These are phyloP conservation scores for Drosophila ananassae DNA, from an alignment of 1,140 invertebrate species.

Conservation along the genomic window DNA sequence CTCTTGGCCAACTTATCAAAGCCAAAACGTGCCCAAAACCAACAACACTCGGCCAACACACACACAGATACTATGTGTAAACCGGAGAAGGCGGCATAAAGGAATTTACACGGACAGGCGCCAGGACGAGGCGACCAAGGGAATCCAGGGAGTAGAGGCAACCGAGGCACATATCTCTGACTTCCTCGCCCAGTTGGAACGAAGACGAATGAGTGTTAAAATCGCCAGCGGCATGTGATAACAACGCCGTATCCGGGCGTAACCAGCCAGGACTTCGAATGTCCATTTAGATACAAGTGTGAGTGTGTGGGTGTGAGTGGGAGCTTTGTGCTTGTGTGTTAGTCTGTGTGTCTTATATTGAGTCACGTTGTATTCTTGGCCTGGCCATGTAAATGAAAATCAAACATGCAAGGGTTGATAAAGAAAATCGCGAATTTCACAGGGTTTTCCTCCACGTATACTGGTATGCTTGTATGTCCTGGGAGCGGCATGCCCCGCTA, in stretches of 20 bases:
- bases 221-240: slow-evolving; percentile 80
- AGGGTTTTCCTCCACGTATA: slow-evolving; percentile 28
- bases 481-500: slow-evolving; percentile 61
- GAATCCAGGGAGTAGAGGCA: slow-evolving; percentile 2
- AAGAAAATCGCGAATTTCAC: slow-evolving; percentile 78
- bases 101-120: slow-evolving; percentile 72
- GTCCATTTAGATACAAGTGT: slow-evolving; percentile 65
- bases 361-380: slow-evolving; percentile 82
- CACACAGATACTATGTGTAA: neutral
- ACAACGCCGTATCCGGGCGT: slow-evolving; percentile 60
- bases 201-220: slow-evolving; percentile 82
- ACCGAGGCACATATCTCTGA: slow-evolving; percentile 41
- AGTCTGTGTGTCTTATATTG: slow-evolving; percentile 54
- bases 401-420: slow-evolving; percentile 84
- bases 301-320: slow-evolving; percentile 10
- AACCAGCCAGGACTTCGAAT: slow-evolving; percentile 72
- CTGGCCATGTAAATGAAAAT: slow-evolving; percentile 83
- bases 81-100: slow-evolving; percentile 15
- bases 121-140: neutral
- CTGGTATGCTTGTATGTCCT: neutral
- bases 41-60: slow-evolving; percentile 58
- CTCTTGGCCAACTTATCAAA: slow-evolving; percentile 70
- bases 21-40: slow-evolving; percentile 80
- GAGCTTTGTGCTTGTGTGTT: slow-evolving; percentile 10
- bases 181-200: slow-evolving; percentile 77